Base-by-base conservation (phyloP, 2,113 vertebrate genomes). In the Genyomyrus donnyi region DNA sequence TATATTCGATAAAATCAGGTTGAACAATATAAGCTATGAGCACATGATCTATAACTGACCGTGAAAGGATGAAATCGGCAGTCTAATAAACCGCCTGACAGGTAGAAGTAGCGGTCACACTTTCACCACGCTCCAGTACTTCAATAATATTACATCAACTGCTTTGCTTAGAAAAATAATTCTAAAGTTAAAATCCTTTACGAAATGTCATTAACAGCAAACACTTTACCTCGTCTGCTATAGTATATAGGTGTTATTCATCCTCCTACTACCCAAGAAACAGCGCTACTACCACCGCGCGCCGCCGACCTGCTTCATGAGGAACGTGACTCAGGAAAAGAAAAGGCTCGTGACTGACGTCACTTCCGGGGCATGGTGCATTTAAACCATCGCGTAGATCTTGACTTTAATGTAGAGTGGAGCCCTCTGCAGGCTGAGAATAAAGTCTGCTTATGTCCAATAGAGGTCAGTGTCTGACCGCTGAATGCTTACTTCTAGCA, bases 281-380 rank as follows among this genome's bases (percentile, higher is more conserved):
- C 17, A 80, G 5, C 0, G 2, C 74, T 70, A 70, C 10, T 31
- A 3, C 10, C 62, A 4, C 3, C 62, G 62, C n/a, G 10, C 10
- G 10, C 62, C 89, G 9, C 53, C 13, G 3, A 2, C 0, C 24
- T 11, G 11, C 88, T 62, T 90, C 88, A 91, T 70, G 91, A 87
- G 90, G 91, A 74, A 93, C 89, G 91, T 91, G 92, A 90, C 49
- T 52, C 15, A 27, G 24, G 24, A 85, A 74, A 21, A 3, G 53
- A 3, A 27, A 91, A 95, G 94, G 94, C 94, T 94, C 93, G 92
- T 42, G 50, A 45, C 1, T 0, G 3, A 93, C 94, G 93, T 1
- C 91, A 94, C 49, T 56, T 96, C 95, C 95, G 94, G 91, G 10
- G 35, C 9, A 15, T 31, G 62, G 10, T 27, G 3, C 10, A 13